Evolutionary conservation across 2,888 invertebrate species (phyloP), one percentile per base, ranked within the genome.

Genomic region (Drosophila pegasa): DNA sequence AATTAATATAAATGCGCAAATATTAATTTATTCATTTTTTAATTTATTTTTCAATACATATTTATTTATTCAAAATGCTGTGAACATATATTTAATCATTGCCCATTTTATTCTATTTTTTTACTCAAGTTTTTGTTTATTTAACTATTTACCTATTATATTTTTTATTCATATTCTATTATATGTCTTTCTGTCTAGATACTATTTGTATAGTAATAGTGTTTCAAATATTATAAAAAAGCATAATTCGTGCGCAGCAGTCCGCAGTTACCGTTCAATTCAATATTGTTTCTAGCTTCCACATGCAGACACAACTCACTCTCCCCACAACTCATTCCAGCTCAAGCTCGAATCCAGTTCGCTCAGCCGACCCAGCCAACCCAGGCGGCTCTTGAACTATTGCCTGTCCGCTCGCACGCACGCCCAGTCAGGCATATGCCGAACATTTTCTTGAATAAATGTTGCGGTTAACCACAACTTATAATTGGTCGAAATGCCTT

Each of bases 381-480:
- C 41, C 41, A 31, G 16, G 37, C 14, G 10, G 25, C 38, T 25
- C 25, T 33, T 25, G 12, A n/a, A 27, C 59, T 52, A 51, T 57
- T 38, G 72, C 81, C 63, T 35, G 63, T 71, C 45, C 58, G 62
- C 73, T 87, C 66, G 70, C 75, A 77, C 87, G 31, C 71, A 67
- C 57, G 65, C 56, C 16, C 29, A 14, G 43, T 37, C 50, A 37
- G 77, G 80, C 71, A 72, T 74, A 69, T 69, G 75, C 78, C 75
- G 87, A 88, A 84, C 82, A 87, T 89, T 90, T 88, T 90, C 90
- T 88, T 86, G 87, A 89, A 91, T 90, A 90, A 90, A 90, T 90
- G 91, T 91, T 92, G 92, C 89, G 92, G 92, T 92, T 92, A 92
- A 92, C 92, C 92, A 78, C 92, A 92, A 91, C 91, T 91, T 92